Conservation (phyloP, 92 coral and sea anemone species). For the Parazoanthus darwini region DNA sequence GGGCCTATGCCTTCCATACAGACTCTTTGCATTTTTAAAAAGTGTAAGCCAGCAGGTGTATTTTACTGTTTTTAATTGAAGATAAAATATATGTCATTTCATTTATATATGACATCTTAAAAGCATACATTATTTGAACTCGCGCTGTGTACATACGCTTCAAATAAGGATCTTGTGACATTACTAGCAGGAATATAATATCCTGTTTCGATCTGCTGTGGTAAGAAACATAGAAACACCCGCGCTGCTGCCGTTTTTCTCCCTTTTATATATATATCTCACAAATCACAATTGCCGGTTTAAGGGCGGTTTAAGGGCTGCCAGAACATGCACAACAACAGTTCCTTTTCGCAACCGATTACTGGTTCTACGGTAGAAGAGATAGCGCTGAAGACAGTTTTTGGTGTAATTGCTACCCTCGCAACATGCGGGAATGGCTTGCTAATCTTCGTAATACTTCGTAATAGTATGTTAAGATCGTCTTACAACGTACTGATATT, state of each 20-base stretch:
- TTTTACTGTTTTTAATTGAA: not conserved
- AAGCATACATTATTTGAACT: not conserved
- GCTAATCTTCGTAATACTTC: slow-evolving; percentile 9
- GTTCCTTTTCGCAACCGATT: not conserved
- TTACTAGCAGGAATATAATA: not conserved
- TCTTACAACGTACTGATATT: slow-evolving; percentile 30
- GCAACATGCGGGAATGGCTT: slow-evolving; percentile 28
- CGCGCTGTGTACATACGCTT: not conserved
- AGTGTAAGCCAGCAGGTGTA: not conserved
- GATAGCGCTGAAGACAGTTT: slow-evolving; percentile 8
- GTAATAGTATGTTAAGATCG: slow-evolving; percentile 23
- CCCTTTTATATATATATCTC: not conserved
- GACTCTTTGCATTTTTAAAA: too few species aligned
- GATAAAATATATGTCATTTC: not conserved
- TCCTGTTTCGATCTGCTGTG: not conserved
- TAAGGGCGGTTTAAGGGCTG: not conserved
- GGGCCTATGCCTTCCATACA: too few species aligned
- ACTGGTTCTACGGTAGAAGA: not conserved
- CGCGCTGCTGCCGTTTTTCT: not conserved
- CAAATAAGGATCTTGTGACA: not conserved
- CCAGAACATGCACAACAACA: not conserved
- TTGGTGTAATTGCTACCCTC: slow-evolving; percentile 19
- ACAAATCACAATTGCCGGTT: not conserved
- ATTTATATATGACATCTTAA: not conserved
- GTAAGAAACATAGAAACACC: not conserved